A percentile compares a stretch with the other conserved stretches of the same genome.
Conservation (phyloP, 1,140 invertebrate genomes). For the Oppia nitens region DNA sequence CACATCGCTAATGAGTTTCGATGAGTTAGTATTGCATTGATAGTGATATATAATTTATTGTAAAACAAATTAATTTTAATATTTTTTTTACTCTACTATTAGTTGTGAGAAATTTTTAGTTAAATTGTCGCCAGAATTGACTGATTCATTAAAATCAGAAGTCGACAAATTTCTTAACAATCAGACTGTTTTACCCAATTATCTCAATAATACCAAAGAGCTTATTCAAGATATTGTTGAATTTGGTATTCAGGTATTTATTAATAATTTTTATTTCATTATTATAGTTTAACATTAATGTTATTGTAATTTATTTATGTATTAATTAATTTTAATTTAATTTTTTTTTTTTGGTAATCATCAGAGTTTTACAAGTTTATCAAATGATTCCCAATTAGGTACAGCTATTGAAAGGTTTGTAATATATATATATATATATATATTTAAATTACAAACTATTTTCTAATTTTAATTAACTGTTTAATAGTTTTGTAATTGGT, state of each 20-base stretch:
- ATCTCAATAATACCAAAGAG: conserved; percentile 2
- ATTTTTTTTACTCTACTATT: too few relatives aligned
- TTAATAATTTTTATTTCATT: background rate
- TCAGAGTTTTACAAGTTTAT: background rate
- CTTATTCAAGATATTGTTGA: conserved; percentile 14
- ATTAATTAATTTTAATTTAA: too few relatives aligned
- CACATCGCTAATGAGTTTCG: background rate
- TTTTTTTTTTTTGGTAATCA: too few relatives aligned
- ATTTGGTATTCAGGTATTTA: conserved; percentile 14
- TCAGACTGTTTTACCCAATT: conserved; percentile 9
- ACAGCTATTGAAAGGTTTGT: background rate
- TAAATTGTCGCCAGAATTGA: background rate
- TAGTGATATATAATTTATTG: conserved; percentile 2
- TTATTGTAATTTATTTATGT: too few relatives aligned
- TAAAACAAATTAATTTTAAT: background rate
- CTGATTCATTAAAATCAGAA: background rate
- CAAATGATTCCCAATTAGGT: background rate
- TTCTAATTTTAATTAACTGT: too few relatives aligned
- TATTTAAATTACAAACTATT: too few relatives aligned
- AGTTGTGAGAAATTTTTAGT: conserved; percentile 3
- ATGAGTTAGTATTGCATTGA: background rate
- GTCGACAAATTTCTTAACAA: background rate
- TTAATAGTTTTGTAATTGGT: conserved; percentile 11
- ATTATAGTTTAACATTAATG: background rate
- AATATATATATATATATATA: too few relatives aligned